Conservation (phyloP, 2,888 invertebrate species). For the Elegia similella region DNA sequence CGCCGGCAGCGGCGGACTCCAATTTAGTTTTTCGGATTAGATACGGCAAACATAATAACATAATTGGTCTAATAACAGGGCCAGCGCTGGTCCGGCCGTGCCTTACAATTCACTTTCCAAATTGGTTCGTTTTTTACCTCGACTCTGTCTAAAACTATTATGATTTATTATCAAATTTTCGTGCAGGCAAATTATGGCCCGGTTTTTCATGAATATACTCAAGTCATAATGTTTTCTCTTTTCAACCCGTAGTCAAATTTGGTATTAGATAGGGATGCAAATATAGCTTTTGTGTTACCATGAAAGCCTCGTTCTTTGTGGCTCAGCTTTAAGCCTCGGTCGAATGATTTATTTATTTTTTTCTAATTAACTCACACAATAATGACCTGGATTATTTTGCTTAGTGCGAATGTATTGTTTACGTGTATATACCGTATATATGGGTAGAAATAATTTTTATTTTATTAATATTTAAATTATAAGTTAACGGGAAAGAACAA, state of each 20-base stretch:
- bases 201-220: slow-evolving; percentile 59
- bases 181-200: slow-evolving; percentile 78
- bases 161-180: slow-evolving; percentile 81
- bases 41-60: slow-evolving; percentile 81
- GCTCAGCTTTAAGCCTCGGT: slow-evolving; percentile 53
- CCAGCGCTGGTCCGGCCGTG: slow-evolving; percentile 66
- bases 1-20: slow-evolving; percentile 79
- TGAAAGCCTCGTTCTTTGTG: slow-evolving; percentile 61
- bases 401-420: slow-evolving; percentile 40
- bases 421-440: slow-evolving; percentile 38
- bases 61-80: slow-evolving; percentile 80
- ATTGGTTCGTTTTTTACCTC: slow-evolving; percentile 78
- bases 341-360: slow-evolving; percentile 68
- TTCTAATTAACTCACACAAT: slow-evolving; percentile 72
- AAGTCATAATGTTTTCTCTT: slow-evolving; percentile 48
- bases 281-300: slow-evolving; percentile 61
- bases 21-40: slow-evolving; percentile 82
- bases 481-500: no score
- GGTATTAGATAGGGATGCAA: slow-evolving; percentile 54
- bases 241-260: slow-evolving; percentile 42
- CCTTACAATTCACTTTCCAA: slow-evolving; percentile 82
- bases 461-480: slow-evolving; percentile 58
- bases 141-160: slow-evolving; percentile 79
- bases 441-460: slow-evolving; percentile 52
- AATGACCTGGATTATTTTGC: slow-evolving; percentile 76